phyloP scores from a whole-genome alignment of 2,888 invertebrate genomes.

The Adelphocoris suturalis region DNA sequence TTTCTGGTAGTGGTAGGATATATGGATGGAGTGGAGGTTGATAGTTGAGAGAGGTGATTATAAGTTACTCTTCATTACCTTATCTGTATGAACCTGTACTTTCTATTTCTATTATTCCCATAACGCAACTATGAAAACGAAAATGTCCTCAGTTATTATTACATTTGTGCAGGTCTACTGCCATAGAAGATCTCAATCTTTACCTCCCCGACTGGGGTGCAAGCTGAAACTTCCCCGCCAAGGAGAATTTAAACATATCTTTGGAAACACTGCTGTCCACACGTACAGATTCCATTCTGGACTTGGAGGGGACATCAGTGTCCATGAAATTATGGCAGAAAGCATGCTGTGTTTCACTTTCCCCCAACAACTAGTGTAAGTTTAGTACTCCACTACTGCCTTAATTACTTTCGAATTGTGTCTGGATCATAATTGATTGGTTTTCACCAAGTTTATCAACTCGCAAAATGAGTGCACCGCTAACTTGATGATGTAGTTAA shows the following conservation, averaged over 20 bases:
- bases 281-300: slow-evolving; percentile 94
- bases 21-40: too few species aligned
- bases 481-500: neutral
- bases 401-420: neutral
- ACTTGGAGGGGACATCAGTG: slow-evolving; percentile 93
- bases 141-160: neutral
- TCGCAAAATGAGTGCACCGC: neutral
- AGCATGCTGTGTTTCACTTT: slow-evolving; percentile 90
- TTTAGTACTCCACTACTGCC: slow-evolving; percentile 75
- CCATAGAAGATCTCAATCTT: slow-evolving; percentile 89
- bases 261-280: slow-evolving; percentile 85
- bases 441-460: neutral
- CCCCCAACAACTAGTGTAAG: slow-evolving; percentile 93
- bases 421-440: neutral
- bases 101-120: too few species aligned
- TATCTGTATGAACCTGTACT: too few species aligned
- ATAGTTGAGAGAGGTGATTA: too few species aligned
- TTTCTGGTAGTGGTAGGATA: neutral
- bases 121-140: neutral
- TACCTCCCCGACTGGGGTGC: slow-evolving; percentile 89
- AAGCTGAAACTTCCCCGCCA: slow-evolving; percentile 91
- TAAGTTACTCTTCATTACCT: too few species aligned
- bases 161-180: slow-evolving; percentile 73
- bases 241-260: slow-evolving; percentile 86
- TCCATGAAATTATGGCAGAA: slow-evolving; percentile 95